Evolutionary conservation across 2,113 vertebrate species (phyloP), one percentile per base, ranked within the genome.

Genomic region (Scomber scombrus): DNA sequence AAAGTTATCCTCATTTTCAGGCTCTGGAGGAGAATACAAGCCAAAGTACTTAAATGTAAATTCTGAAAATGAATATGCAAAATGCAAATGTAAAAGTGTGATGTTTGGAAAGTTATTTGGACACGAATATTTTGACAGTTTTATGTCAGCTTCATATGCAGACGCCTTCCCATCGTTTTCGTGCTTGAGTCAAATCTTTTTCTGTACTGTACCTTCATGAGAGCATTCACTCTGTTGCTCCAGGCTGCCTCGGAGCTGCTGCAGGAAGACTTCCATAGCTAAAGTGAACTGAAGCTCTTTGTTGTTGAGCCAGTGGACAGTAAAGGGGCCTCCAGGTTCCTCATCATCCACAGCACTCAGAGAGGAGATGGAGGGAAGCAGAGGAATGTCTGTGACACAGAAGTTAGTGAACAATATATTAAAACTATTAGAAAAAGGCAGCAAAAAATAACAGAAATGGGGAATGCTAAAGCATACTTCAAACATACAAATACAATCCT

Each of bases 281-380:
- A 99, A 95, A 10, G 97, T 97, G 91, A 99, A 96, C 85, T 98
- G 95, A 73, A 99, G 93, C 89, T 99, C 97, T 92, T 99, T 99
- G 89, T 99, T 99, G 85, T 99, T 98, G 75, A 99, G 95, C 97
- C 97, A 99, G 86, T 99, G 98, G 50, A 99, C 97, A 46, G 97
- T 97, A 92, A 99, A 99, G 73, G 94, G 96, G 16, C 97, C 96
- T 29, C 94, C 96, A 67, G 96, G 95, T 79, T 98, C 97, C 89
- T 98, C 97, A 78, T 96, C 93, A 62, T 98, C 97, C 51, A 80
- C 89, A 58, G 95, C 93, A 79, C 92, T 97, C 88, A 99, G 87
- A 69, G 98, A 98, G 2, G 97, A 96, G 89, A 99, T 99, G 75
- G 98, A 99, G 89, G 98, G 98, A 66, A 99, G 96, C 34, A 99